phyloP scores from a whole-genome alignment of 53 echinoderm and acorn worm genomes.

The Echinarachnius parma region DNA sequence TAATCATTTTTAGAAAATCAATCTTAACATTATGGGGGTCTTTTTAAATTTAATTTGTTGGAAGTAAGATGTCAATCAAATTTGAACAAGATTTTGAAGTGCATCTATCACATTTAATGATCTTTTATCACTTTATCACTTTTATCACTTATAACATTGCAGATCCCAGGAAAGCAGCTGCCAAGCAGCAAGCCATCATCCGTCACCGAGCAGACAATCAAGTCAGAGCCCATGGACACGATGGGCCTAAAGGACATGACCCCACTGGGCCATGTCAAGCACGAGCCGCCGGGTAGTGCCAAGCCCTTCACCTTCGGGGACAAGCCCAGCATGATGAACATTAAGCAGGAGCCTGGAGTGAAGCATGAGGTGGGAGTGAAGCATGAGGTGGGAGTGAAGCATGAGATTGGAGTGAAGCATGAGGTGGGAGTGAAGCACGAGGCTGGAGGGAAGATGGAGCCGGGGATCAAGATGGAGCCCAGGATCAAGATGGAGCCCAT shows the following conservation, averaged over 20 bases:
- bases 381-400: not conserved
- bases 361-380: not conserved
- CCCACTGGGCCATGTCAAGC: constrained; percentile 14
- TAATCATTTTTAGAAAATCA: too few relatives aligned
- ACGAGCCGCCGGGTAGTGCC: not conserved
- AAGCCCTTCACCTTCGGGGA: constrained; percentile 17
- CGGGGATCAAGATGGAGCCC: constrained; percentile 47
- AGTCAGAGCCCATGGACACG: constrained; percentile 30
- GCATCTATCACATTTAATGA: too few relatives aligned
- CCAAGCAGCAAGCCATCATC: constrained; percentile 25
- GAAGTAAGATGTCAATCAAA: too few relatives aligned
- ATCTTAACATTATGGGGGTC: too few relatives aligned
- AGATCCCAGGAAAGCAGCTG: constrained; percentile 39
- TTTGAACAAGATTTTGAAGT: too few relatives aligned
- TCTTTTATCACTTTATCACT: too few relatives aligned
- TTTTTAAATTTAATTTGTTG: too few relatives aligned
- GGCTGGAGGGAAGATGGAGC: constrained; percentile 11
- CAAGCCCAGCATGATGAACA: constrained; percentile 23
- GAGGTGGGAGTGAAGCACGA: not conserved
- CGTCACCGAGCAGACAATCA: constrained; percentile 14
- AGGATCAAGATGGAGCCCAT: constrained; percentile 13
- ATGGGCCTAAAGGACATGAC: constrained; percentile 1
- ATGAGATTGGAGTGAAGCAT: not conserved
- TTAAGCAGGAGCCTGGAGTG: constrained; percentile 5
- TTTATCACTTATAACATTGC: not conserved